Evolutionary conservation across 1,140 invertebrate genomes (phyloP).

Genomic region (Trypoxylus dichotomus): DNA sequence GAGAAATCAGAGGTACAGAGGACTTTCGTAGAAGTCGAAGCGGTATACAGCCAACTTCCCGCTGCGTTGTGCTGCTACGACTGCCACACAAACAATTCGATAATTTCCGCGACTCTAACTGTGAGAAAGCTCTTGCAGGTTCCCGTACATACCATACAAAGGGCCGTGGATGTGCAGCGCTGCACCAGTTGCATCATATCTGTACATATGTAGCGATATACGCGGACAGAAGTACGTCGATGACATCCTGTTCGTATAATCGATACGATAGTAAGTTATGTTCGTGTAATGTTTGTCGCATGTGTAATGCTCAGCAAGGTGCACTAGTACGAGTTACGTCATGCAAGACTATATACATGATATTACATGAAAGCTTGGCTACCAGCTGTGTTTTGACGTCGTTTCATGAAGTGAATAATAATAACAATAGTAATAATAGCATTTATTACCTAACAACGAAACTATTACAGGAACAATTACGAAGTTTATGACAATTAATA

Average conservation of each 20-base stretch:
- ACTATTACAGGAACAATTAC: too few relatives aligned
- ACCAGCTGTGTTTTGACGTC: background rate
- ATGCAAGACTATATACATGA: background rate
- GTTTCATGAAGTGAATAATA: too few relatives aligned
- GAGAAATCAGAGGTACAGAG: background rate
- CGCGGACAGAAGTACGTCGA: background rate
- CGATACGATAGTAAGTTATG: background rate
- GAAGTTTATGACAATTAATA: too few relatives aligned
- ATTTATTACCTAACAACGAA: too few relatives aligned
- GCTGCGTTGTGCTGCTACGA: background rate
- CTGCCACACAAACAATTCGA: slow-evolving; percentile 9
- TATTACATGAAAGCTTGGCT: background rate
- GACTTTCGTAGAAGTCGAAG: background rate
- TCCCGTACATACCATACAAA: background rate
- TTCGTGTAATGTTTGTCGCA: background rate
- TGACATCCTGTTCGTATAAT: background rate
- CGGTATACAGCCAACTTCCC: background rate
- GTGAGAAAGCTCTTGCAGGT: background rate
- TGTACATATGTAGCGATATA: background rate
- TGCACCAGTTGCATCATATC: background rate
- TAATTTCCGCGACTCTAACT: background rate
- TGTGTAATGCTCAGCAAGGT: slow-evolving; percentile 15
- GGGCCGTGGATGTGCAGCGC: background rate
- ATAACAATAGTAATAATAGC: too few relatives aligned
- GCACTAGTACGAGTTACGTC: background rate